Percentiles rank a stretch among this genome's conserved stretches.
Evolutionary conservation across 1,140 invertebrate species (phyloP).

Genomic region (Laupala kohalensis): DNA sequence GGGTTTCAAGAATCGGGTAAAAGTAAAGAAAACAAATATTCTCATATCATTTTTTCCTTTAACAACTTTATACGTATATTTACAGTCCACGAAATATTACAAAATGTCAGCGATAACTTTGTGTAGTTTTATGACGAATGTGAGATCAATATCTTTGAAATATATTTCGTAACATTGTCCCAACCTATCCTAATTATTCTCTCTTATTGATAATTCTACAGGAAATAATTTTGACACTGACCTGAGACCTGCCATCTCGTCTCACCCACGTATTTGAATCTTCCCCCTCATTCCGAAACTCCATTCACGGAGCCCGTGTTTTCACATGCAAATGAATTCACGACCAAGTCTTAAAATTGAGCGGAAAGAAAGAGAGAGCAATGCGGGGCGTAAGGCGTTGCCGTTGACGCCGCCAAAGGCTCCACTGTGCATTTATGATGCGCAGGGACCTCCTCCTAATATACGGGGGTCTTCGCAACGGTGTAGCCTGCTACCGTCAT

Average conservation of each 20-base stretch:
- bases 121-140: too few species aligned
- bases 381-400: not conserved
- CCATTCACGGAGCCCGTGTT: not conserved
- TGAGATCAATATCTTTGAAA: too few species aligned
- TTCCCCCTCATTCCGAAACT: not conserved
- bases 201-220: not conserved
- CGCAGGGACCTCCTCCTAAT: not conserved
- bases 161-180: too few species aligned
- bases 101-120: too few species aligned
- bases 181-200: not conserved
- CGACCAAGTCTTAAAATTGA: not conserved
- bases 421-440: not conserved
- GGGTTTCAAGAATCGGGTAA: too few species aligned
- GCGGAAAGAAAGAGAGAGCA: not conserved
- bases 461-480: not conserved
- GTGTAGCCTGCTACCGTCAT: too few species aligned
- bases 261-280: not conserved
- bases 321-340: not conserved
- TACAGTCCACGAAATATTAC: too few species aligned
- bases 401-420: not conserved
- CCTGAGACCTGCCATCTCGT: not conserved
- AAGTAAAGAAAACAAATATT: too few species aligned
- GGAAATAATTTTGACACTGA: not conserved
- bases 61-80: too few species aligned
- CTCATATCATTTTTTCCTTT: too few species aligned